Percentiles rank a stretch among this genome's conserved stretches.
Evolutionary conservation across 53 echinoderm and acorn worm species (phyloP).

Genomic region (Echinarachnius parma): DNA sequence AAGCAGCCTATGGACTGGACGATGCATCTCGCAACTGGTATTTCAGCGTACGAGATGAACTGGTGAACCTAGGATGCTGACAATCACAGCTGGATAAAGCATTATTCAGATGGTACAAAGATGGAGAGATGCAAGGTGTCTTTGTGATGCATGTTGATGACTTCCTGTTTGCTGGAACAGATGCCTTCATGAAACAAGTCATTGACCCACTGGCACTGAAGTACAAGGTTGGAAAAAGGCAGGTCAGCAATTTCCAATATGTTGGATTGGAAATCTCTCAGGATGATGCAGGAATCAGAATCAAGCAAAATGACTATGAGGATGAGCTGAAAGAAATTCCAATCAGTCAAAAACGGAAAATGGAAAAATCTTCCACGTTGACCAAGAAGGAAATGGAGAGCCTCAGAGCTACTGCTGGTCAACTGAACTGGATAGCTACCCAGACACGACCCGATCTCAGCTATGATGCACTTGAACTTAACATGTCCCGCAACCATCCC

Average conservation of each 20-base stretch:
- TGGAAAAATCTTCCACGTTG: conserved; percentile 34
- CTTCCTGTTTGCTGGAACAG: conserved; percentile 48
- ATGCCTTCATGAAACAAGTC: conserved; percentile 28
- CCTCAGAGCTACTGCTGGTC: conserved; percentile 44
- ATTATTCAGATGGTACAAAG: conserved; percentile 29
- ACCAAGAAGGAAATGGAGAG: conserved; percentile 39
- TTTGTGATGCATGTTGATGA: conserved; percentile 57
- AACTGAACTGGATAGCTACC: conserved; percentile 49
- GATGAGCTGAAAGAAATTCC: conserved; percentile 39
- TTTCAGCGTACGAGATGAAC: conserved; percentile 41
- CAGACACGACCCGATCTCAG: conserved; percentile 52
- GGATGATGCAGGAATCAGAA: conserved; percentile 27
- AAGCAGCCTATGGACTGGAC: conserved; percentile 52
- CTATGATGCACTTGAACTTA: conserved; percentile 52
- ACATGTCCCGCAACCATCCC: conserved; percentile 46
- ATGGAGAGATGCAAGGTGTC: conserved; percentile 21
- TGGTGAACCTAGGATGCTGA: conserved; percentile 33
- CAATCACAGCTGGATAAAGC: conserved; percentile 41
- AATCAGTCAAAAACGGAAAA: conserved; percentile 1
- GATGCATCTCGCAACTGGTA: conserved; percentile 58
- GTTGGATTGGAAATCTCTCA: conserved; percentile 34
- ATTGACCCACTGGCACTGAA: conserved; percentile 34
- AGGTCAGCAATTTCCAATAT: conserved; percentile 33
- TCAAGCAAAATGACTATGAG: conserved; percentile 28
- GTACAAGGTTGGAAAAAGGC: conserved; percentile 49